Percentiles rank a stretch among this genome's conserved stretches.
These are phyloP conservation scores for Blastobasis adustella DNA, from an alignment of 2,888 invertebrate species.

Conservation along the genomic window DNA sequence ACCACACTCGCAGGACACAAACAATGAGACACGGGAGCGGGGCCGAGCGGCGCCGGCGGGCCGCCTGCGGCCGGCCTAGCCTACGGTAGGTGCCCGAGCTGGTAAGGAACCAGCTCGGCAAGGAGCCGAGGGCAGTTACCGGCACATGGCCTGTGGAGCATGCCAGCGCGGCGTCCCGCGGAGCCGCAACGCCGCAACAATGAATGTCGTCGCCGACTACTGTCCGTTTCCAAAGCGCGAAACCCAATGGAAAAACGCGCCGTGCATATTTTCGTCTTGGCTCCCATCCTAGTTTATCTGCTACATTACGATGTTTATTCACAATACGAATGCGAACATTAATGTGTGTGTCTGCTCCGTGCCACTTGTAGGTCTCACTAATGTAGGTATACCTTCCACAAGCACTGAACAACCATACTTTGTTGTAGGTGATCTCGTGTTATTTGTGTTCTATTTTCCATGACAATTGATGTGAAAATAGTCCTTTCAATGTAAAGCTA, in stretches of 20 bases:
- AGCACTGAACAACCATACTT: no score
- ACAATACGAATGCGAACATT: slow-evolving; percentile 72
- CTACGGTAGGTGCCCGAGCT: no score
- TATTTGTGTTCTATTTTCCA: no score
- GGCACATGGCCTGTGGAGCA: neutral
- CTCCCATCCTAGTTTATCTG: slow-evolving; percentile 75
- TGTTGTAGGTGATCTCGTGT: no score
- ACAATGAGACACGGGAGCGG: neutral
- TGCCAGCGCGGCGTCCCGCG: neutral
- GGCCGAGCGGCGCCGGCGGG: no score
- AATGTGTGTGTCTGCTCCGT: slow-evolving; percentile 56
- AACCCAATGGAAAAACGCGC: slow-evolving; percentile 74
- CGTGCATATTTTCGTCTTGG: slow-evolving; percentile 75
- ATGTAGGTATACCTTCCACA: no score
- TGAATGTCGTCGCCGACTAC: slow-evolving; percentile 48
- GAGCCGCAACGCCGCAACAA: slow-evolving; percentile 30
- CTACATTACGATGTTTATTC: slow-evolving; percentile 76
- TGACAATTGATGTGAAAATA: no score
- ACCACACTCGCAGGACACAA: slow-evolving; percentile 9
- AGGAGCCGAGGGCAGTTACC: no score
- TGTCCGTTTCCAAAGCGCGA: slow-evolving; percentile 68
- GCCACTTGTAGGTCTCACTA: slow-evolving; percentile 49
- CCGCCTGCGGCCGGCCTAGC: no score
- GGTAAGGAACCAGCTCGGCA: no score
- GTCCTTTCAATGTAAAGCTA: no score